Evolutionary conservation across 1,140 invertebrate genomes (phyloP), one percentile per base, ranked within the genome.

Genomic region (Bombus huntii): DNA sequence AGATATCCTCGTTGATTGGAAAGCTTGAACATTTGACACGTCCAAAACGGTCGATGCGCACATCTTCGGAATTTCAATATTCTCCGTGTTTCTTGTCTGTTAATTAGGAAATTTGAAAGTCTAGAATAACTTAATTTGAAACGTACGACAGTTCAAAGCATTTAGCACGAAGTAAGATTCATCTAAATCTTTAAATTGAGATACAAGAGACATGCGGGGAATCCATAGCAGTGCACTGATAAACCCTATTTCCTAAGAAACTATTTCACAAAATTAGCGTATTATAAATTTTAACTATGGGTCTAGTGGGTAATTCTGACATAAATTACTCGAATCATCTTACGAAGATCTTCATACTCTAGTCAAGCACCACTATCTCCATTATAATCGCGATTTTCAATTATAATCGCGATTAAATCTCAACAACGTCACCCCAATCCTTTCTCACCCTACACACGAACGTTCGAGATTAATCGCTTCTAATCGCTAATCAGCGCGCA

Each of bases 401-500:
- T 70, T 28, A 18, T 39, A 28, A 70, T 39, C 68, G n/a, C 66
- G 66, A 68, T 68, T 34, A 68, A 68, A 34, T 68, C 66, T 9
- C 15, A 34, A 22, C n/a, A 79, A 68, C 31, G 31, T 22, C 8
- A 3, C 31, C 31, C 66, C 18, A 31, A 22, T 68, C 66, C 34
- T 34, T 6, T 22, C 31, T 37, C 34, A 34, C 31, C 6, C 12
- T 31, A 22, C 66, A 9, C 34, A 22, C 34, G 34, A 15, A 37
- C 1, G 28, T 59, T 73, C 73, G 22, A 37, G 57, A 18, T 44
- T 70, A 57, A 77, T 37, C 39, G 53, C 28, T 37, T 28, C 80
- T 72, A 59, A 81, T 74, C 62, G 39, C 18, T 77, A 68, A 83
- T 83, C 81, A 37, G 22, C 74, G 37, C 57, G 22, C 71, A 22